Conservation (phyloP, 2,113 vertebrate species). For the Pelecanus crispus region DNA sequence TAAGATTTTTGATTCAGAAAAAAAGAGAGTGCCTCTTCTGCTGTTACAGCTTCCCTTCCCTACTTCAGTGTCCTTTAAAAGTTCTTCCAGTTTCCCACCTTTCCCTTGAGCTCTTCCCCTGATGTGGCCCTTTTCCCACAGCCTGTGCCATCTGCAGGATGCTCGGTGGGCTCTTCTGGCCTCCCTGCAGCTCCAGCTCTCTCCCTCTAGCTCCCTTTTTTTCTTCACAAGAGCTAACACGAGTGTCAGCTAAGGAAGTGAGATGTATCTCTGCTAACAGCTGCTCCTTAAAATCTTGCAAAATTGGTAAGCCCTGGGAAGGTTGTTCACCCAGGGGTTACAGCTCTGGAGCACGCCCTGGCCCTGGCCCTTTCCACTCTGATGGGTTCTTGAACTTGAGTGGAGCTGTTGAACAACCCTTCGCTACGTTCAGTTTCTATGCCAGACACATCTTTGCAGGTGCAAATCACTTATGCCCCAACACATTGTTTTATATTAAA, state of each 20-base stretch:
- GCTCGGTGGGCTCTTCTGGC: neutral
- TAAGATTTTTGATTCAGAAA: neutral
- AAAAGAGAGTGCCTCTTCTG: neutral
- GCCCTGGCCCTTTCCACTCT: neutral
- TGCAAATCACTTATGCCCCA: conserved; percentile 30
- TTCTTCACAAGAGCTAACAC: neutral
- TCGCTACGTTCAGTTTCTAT: neutral
- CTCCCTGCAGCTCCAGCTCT: neutral
- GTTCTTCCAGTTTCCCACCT: neutral
- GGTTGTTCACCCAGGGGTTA: neutral
- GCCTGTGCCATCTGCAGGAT: neutral
- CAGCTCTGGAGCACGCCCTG: neutral
- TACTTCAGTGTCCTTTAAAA: neutral
- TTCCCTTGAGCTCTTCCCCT: neutral
- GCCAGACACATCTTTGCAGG: neutral
- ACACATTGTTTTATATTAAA: conserved; percentile 12
- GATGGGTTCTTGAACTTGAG: neutral
- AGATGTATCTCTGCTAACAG: neutral
- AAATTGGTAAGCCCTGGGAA: neutral
- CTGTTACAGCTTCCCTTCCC: neutral
- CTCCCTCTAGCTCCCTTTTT: neutral
- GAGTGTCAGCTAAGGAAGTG: neutral
- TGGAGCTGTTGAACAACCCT: neutral
- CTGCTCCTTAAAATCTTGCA: neutral
- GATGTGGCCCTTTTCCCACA: neutral